These are phyloP conservation scores for Siniperca scherzeri DNA, from an alignment of 2,797 vertebrate species.

Conservation along the genomic window DNA sequence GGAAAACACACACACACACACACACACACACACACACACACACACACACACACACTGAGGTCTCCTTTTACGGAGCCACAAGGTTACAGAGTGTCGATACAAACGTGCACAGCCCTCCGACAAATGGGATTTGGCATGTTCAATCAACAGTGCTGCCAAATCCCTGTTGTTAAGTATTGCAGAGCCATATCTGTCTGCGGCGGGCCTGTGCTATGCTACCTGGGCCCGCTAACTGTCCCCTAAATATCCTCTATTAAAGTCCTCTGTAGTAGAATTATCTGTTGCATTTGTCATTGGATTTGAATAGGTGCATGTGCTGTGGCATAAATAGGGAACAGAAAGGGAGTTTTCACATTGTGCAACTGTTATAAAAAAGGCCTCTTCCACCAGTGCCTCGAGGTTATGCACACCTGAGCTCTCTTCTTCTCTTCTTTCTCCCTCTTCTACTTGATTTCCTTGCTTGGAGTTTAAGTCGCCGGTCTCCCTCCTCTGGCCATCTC, in stretches of 20 bases:
- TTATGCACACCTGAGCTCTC: constrained; percentile 65
- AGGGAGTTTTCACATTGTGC: constrained; percentile 50
- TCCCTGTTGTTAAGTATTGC: constrained; percentile 83
- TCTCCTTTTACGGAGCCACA: constrained; percentile 80
- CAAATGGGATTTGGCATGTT: constrained; percentile 86
- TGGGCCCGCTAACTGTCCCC: constrained; percentile 72
- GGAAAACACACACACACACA: constrained; percentile 42
- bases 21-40: constrained; percentile 51
- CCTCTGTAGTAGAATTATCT: constrained; percentile 77
- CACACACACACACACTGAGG: constrained; percentile 46
- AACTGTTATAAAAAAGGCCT: constrained; percentile 50
- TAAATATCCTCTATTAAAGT: constrained; percentile 79
- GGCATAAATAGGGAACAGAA: constrained; percentile 56
- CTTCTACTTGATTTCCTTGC: constrained; percentile 60
- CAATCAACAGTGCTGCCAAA: constrained; percentile 84
- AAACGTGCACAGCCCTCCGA: constrained; percentile 73
- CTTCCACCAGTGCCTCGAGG: constrained; percentile 46
- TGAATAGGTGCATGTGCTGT: constrained; percentile 67
- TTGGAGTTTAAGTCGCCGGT: constrained; percentile 59
- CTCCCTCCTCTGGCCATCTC: constrained; percentile 64
- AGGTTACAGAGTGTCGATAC: constrained; percentile 84
- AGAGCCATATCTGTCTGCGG: constrained; percentile 78
- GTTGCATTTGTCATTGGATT: constrained; percentile 66
- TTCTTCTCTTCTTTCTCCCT: constrained; percentile 49
- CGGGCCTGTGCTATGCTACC: constrained; percentile 59